These are phyloP conservation scores for Leptura quadrifasciata DNA, from an alignment of 2,888 invertebrate species.

Conservation along the genomic window DNA sequence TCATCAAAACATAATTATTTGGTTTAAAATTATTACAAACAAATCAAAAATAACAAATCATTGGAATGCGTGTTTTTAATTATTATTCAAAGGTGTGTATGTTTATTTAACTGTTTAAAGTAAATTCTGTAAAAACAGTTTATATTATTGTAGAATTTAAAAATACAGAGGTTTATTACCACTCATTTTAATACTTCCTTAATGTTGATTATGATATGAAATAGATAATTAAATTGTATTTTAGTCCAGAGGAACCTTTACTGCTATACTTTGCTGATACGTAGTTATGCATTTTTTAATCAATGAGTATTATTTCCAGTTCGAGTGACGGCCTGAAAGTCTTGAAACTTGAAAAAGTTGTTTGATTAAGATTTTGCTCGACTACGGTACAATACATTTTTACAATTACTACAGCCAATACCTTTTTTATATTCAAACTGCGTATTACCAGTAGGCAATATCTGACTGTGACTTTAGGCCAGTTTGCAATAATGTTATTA, in stretches of 20 bases:
- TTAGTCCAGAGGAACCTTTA: background rate
- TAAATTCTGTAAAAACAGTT: constrained; percentile 13
- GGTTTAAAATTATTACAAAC: constrained; percentile 12
- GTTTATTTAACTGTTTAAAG: constrained; percentile 18
- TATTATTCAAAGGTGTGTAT: constrained; percentile 8
- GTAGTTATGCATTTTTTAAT: no score
- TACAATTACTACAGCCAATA: no score
- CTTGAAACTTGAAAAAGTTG: no score
- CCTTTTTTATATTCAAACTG: no score
- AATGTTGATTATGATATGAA: constrained; percentile 3
- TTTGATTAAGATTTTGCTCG: no score
- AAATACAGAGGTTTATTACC: constrained; percentile 20
- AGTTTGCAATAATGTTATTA: no score
- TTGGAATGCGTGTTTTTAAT: constrained; percentile 4
- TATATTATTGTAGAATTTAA: background rate
- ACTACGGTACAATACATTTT: no score
- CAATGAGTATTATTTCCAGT: no score
- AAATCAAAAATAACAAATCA: constrained; percentile 17
- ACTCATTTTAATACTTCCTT: constrained; percentile 9
- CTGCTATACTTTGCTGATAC: background rate
- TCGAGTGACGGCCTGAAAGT: no score
- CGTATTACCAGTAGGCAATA: no score
- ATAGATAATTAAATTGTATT: background rate
- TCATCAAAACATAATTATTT: constrained; percentile 4
- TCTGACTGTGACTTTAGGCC: no score